Evolutionary conservation across 1,140 invertebrate species (phyloP).

Genomic region (Aphelenchoides besseyi): DNA sequence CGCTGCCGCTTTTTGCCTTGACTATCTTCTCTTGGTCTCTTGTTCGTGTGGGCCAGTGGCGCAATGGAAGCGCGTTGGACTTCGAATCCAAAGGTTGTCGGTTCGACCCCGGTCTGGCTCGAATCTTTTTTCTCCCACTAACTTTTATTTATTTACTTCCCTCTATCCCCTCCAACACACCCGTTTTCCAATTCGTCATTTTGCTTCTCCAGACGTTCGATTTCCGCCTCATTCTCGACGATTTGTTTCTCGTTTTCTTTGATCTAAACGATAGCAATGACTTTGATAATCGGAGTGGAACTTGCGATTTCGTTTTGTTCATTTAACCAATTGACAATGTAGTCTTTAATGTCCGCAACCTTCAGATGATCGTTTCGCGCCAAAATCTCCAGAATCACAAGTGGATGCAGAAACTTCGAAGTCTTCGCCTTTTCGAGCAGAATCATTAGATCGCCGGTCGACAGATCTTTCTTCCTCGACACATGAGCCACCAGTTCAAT

Average conservation of each 20-base stretch:
- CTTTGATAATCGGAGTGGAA: slow-evolving; percentile 1
- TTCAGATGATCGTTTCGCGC: slow-evolving; percentile 45
- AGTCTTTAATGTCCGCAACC: slow-evolving; percentile 50
- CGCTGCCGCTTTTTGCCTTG: no score
- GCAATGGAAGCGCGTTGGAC: no score
- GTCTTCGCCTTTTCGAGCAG: slow-evolving; percentile 42
- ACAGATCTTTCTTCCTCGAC: slow-evolving; percentile 36
- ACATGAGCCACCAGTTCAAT: slow-evolving; percentile 49
- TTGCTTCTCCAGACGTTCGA: slow-evolving; percentile 44
- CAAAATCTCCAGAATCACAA: slow-evolving; percentile 58
- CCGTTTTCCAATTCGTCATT: slow-evolving; percentile 49
- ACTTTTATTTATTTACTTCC: not conserved
- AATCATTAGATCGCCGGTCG: slow-evolving; percentile 24
- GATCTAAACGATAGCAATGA: slow-evolving; percentile 30
- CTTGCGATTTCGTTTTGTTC: slow-evolving; percentile 44
- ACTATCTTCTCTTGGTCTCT: no score
- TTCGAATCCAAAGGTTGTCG: no score
- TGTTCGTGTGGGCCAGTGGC: no score
- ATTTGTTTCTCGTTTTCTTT: slow-evolving; percentile 44
- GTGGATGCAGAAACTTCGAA: slow-evolving; percentile 47
- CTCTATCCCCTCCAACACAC: not conserved
- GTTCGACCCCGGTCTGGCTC: no score
- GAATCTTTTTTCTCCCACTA: no score
- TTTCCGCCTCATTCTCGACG: slow-evolving; percentile 30
- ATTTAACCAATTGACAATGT: slow-evolving; percentile 53